Evolutionary conservation across 2,113 vertebrate genomes (phyloP).

Genomic region (Eubucco bourcierii): DNA sequence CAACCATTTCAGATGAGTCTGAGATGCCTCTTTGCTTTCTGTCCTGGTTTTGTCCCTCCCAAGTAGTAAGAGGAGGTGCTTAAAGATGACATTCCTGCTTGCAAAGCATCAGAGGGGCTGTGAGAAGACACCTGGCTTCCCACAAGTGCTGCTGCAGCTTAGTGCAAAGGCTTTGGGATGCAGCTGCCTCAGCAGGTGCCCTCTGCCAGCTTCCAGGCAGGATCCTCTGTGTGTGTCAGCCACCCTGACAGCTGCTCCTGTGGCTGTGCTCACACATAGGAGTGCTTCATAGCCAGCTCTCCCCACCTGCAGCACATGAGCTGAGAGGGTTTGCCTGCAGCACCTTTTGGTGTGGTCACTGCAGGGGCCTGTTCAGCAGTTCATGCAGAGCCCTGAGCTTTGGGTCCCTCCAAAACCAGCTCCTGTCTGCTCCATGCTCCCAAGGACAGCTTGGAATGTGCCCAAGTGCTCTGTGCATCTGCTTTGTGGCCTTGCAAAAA

Average conservation of each 20-base stretch:
- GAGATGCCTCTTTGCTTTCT: neutral
- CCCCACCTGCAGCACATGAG: neutral
- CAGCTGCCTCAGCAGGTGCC: neutral
- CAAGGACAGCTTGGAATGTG: too few relatives aligned
- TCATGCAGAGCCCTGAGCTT: neutral
- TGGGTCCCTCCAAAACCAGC: neutral
- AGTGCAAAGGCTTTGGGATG: neutral
- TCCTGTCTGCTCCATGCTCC: neutral
- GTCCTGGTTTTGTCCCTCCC: neutral
- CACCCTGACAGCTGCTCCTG: fast-evolving
- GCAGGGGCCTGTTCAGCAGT: neutral
- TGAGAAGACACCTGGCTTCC: neutral
- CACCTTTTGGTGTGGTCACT: neutral
- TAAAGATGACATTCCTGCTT: neutral
- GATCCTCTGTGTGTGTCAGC: fast-evolving
- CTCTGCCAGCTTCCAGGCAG: fast-evolving
- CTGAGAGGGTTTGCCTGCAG: neutral
- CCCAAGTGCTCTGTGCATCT: neutral
- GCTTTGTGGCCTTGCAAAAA: fast-evolving
- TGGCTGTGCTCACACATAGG: fast-evolving
- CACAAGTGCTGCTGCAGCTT: neutral
- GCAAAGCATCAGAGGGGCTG: fast-evolving
- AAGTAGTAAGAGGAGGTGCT: neutral
- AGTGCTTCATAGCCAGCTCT: neutral
- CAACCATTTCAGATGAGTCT: neutral